phyloP scores from a whole-genome alignment of 2,113 vertebrate genomes.

The Anoplopoma fimbria region DNA sequence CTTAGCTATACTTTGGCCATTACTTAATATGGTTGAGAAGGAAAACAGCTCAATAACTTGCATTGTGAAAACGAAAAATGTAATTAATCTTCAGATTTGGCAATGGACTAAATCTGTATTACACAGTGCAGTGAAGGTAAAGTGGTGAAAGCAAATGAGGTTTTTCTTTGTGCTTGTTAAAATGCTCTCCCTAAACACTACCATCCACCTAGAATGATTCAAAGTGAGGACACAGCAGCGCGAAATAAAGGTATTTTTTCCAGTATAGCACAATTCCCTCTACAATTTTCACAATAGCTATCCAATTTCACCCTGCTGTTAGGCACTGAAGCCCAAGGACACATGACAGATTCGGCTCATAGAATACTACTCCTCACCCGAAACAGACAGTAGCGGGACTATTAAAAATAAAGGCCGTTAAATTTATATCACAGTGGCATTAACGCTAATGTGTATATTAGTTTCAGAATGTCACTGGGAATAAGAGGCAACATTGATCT shows the following conservation, averaged over 20 bases:
- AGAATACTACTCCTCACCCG: constrained; percentile 35
- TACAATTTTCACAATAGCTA: constrained; percentile 35
- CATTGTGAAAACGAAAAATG: background rate
- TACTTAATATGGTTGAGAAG: background rate
- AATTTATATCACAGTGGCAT: constrained; percentile 61
- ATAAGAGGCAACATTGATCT: constrained; percentile 75
- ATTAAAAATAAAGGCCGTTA: constrained; percentile 58
- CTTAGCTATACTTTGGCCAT: background rate
- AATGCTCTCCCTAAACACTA: background rate
- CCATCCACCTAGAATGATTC: constrained; percentile 1
- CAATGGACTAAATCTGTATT: constrained; percentile 9
- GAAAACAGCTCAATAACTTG: background rate
- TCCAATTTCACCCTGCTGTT: constrained; percentile 39
- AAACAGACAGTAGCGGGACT: constrained; percentile 41
- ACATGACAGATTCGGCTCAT: constrained; percentile 40
- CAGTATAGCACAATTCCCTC: constrained; percentile 31
- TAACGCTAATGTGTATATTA: constrained; percentile 77
- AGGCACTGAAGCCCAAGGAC: constrained; percentile 28
- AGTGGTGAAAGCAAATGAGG: background rate
- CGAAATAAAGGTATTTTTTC: constrained; percentile 36
- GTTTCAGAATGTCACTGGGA: constrained; percentile 73
- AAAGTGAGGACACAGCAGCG: background rate
- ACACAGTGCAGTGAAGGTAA: background rate
- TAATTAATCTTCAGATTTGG: constrained; percentile 2
- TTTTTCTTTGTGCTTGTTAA: constrained; percentile 7